These are phyloP conservation scores for Fabriciana adippe DNA, from an alignment of 2,888 invertebrate species.

Conservation along the genomic window DNA sequence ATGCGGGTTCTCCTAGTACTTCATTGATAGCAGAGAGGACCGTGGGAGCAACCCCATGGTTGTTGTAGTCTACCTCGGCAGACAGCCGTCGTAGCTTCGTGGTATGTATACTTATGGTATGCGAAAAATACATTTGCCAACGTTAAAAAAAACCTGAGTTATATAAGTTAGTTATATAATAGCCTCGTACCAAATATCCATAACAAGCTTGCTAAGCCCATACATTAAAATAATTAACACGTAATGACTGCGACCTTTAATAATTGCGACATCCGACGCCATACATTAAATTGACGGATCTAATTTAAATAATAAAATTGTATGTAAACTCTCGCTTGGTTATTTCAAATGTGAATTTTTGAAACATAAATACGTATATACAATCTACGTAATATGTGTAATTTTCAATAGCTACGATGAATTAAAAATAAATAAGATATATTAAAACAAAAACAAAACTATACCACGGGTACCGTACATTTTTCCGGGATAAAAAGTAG, in stretches of 20 bases:
- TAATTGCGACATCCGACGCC: conserved; percentile 65
- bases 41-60: too few relatives aligned
- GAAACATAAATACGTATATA: not conserved
- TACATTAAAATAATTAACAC: conserved; percentile 58
- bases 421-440: too few relatives aligned
- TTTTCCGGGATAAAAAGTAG: too few relatives aligned
- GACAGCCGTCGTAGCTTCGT: too few relatives aligned
- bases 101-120: not conserved
- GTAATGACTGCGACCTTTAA: conserved; percentile 59
- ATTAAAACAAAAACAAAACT: too few relatives aligned
- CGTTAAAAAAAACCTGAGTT: too few relatives aligned
- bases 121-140: conserved; percentile 16
- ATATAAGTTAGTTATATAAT: conserved; percentile 42
- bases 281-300: conserved; percentile 54
- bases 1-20: too few relatives aligned
- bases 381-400: too few relatives aligned
- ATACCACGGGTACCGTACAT: too few relatives aligned
- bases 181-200: conserved; percentile 47
- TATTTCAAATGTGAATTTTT: conserved; percentile 36
- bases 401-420: too few relatives aligned
- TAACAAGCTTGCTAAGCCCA: conserved; percentile 30
- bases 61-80: too few relatives aligned
- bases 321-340: conserved; percentile 28
- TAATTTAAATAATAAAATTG: conserved; percentile 48
- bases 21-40: too few relatives aligned